Percentiles rank a stretch among this genome's conserved stretches.
Evolutionary conservation across 2,113 vertebrate species (phyloP).

Genomic region (Copsychus sechellarum): DNA sequence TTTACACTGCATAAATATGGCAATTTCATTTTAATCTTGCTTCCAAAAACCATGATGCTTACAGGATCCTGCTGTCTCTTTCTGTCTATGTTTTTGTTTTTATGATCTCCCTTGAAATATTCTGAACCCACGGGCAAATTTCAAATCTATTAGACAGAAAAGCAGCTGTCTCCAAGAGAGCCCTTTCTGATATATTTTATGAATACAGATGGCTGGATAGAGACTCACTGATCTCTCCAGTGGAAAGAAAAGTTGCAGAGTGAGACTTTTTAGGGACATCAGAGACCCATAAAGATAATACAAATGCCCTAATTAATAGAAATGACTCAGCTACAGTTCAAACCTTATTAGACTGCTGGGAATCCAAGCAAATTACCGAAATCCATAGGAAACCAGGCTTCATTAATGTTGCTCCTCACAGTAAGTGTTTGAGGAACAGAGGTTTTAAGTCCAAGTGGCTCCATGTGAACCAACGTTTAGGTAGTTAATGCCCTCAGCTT

Average conservation of each 20-base stretch:
- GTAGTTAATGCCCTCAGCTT: background rate
- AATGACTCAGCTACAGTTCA: constrained; percentile 10
- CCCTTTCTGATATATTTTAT: background rate
- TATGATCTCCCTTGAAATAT: background rate
- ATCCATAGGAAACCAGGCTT: constrained; percentile 36
- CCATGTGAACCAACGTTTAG: background rate
- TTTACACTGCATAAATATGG: background rate
- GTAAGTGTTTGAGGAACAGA: background rate
- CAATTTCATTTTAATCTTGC: constrained; percentile 1
- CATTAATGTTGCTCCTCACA: background rate
- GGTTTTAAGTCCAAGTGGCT: background rate
- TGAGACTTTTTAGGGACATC: constrained; percentile 21
- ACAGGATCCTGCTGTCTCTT: background rate
- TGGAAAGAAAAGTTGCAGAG: constrained; percentile 9
- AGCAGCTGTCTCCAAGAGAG: constrained; percentile 16
- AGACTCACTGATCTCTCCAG: background rate
- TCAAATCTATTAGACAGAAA: constrained; percentile 41
- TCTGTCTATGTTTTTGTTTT: constrained; percentile 3
- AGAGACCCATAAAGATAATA: constrained; percentile 56
- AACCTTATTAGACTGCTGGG: constrained; percentile 32
- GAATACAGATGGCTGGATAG: constrained; percentile 47
- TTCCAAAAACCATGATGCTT: background rate
- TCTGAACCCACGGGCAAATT: background rate
- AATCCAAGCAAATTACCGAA: constrained; percentile 41
- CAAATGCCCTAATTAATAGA: constrained; percentile 23